Percentiles rank a stretch among this genome's conserved stretches.
phyloP scores from a whole-genome alignment of 2,113 vertebrate genomes.

The Mystacornis crossleyi region DNA sequence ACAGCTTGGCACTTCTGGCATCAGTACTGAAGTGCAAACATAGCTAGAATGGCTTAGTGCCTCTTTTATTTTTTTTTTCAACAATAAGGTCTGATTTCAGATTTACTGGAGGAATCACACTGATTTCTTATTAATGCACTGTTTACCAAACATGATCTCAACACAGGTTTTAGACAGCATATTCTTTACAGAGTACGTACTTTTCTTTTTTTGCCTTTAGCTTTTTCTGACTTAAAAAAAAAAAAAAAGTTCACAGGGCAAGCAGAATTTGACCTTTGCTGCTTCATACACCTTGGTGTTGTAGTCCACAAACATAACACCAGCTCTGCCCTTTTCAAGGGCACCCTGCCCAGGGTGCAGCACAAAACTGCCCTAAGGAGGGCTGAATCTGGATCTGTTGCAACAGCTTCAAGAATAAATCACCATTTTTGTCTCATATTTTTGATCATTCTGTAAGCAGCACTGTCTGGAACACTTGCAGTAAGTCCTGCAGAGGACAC shows the following conservation, averaged over 20 bases:
- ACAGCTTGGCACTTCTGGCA: not conserved
- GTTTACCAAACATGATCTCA: not conserved
- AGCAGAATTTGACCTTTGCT: not conserved
- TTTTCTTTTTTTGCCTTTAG: not conserved
- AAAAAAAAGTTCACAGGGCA: not conserved
- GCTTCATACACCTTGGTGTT: not conserved
- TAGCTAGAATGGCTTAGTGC: not conserved
- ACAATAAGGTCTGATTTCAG: not conserved
- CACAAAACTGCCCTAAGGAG: not conserved
- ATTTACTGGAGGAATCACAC: not conserved
- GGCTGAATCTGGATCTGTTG: not conserved
- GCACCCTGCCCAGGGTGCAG: not conserved
- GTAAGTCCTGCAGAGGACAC: not conserved
- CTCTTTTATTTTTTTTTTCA: not conserved
- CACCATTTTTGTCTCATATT: not conserved
- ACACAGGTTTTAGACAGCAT: not conserved
- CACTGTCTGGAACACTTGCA: not conserved
- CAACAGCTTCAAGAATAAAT: not conserved
- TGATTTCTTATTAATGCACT: not conserved
- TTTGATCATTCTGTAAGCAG: not conserved
- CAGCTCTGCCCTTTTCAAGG: not conserved
- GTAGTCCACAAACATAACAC: not conserved
- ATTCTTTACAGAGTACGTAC: not conserved
- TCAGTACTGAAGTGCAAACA: not conserved
- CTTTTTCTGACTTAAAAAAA: not conserved